Conservation (phyloP, 2,888 invertebrate genomes). For the Caenorhabditis sp. region DNA sequence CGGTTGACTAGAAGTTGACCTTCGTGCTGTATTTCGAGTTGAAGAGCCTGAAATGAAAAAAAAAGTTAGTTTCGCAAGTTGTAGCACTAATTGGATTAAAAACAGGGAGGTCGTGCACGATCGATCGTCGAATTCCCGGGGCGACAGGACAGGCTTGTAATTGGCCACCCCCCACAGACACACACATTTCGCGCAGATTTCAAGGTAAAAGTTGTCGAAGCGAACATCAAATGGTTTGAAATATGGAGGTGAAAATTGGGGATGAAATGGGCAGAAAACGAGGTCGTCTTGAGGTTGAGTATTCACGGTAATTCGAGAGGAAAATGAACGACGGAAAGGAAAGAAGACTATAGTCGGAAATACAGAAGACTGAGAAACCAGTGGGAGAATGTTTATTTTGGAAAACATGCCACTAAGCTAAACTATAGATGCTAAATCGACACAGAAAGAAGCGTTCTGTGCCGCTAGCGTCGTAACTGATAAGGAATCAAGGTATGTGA, state of each 20-base stretch:
- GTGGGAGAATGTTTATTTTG: no score
- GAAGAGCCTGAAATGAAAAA: constrained; percentile 64
- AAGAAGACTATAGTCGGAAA: not conserved
- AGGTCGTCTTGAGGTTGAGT: no score
- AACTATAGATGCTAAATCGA: no score
- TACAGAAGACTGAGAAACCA: no score
- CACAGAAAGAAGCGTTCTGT: no score
- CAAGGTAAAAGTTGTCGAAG: constrained; percentile 54
- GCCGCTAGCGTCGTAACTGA: no score
- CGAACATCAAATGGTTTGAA: constrained; percentile 49
- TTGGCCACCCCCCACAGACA: constrained; percentile 16
- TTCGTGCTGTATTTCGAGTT: constrained; percentile 70
- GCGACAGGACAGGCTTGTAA: constrained; percentile 15
- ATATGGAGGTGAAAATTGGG: constrained; percentile 15
- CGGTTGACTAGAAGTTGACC: constrained; percentile 66
- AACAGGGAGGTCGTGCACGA: constrained; percentile 1
- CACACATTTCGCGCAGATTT: constrained; percentile 44
- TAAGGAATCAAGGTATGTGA: no score
- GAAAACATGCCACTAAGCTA: no score
- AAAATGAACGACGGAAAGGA: no score
- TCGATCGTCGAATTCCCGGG: constrained; percentile 11
- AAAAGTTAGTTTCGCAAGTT: not conserved
- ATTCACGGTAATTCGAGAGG: no score
- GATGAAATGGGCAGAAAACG: constrained; percentile 18
- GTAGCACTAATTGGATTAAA: constrained; percentile 39